phyloP scores from a whole-genome alignment of 1,140 invertebrate species.

The Drosophila sp. region DNA sequence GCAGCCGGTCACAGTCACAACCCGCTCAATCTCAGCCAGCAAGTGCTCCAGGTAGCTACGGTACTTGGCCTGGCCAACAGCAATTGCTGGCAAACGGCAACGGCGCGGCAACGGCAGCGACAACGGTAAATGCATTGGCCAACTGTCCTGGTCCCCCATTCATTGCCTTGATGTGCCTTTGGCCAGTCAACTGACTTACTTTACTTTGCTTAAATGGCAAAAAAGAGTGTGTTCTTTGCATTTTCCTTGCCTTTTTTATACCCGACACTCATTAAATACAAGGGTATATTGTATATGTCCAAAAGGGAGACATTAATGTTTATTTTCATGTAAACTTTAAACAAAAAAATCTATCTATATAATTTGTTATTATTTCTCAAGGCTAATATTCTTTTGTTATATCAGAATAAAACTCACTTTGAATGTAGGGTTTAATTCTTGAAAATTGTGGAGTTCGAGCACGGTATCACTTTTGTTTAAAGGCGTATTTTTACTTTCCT shows the following conservation, averaged over 20 bases:
- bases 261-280: neutral
- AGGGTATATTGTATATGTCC: too few relatives aligned
- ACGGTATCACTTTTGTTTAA: too few relatives aligned
- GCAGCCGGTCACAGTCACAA: neutral
- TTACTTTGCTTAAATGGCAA: constrained; percentile 58
- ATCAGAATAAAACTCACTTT: too few relatives aligned
- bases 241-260: constrained; percentile 51
- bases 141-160: constrained; percentile 10
- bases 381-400: too few relatives aligned
- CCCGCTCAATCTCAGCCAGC: constrained; percentile 28
- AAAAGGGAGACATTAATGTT: too few relatives aligned
- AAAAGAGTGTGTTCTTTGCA: constrained; percentile 73
- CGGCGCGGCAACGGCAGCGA: neutral
- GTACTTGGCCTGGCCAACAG: neutral
- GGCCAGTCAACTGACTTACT: constrained; percentile 69
- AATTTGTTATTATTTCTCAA: too few relatives aligned
- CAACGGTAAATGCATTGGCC: constrained; percentile 3
- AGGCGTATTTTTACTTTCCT: too few relatives aligned
- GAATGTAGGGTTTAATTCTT: too few relatives aligned
- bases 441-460: too few relatives aligned
- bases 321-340: too few relatives aligned
- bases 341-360: too few relatives aligned
- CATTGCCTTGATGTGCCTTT: constrained; percentile 42
- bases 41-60: neutral
- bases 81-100: neutral